phyloP scores from a whole-genome alignment of 2,113 vertebrate genomes.

The Diglossa brunneiventris region DNA sequence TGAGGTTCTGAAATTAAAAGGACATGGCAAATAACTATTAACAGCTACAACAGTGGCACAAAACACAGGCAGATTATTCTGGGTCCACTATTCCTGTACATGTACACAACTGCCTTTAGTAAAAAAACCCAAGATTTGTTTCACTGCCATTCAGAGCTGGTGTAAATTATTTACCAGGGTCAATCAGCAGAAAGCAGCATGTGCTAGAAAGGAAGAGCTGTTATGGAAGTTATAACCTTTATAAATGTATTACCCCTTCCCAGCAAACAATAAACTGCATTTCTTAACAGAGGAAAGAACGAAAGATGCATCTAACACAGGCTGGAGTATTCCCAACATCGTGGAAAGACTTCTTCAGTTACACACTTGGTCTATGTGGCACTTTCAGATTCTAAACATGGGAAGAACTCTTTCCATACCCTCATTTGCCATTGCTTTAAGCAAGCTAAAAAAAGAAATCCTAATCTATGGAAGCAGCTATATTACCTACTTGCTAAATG shows the following conservation, averaged over 20 bases:
- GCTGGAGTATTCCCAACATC: not conserved
- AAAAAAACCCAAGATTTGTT: not conserved
- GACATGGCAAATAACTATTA: constrained; percentile 10
- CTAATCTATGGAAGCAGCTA: not conserved
- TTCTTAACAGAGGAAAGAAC: not conserved
- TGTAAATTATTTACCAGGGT: not conserved
- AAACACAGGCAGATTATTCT: not conserved
- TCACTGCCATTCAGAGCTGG: not conserved
- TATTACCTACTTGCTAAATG: not conserved
- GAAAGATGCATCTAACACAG: not conserved
- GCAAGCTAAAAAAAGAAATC: not conserved
- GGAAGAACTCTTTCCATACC: not conserved
- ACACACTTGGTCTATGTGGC: fast-evolving
- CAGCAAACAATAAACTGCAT: not conserved
- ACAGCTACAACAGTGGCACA: not conserved
- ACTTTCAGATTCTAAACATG: not conserved
- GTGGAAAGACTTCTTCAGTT: not conserved
- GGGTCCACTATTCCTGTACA: not conserved
- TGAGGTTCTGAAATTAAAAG: constrained; percentile 71
- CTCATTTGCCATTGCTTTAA: not conserved
- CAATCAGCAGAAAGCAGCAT: not conserved
- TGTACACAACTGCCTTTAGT: not conserved
- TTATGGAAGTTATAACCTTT: not conserved
- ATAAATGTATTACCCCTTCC: not conserved
- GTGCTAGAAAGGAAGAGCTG: not conserved